Percentiles rank a stretch among this genome's conserved stretches.
phyloP scores from a whole-genome alignment of 2,797 vertebrate species.

The Gephyroberyx darwinii region DNA sequence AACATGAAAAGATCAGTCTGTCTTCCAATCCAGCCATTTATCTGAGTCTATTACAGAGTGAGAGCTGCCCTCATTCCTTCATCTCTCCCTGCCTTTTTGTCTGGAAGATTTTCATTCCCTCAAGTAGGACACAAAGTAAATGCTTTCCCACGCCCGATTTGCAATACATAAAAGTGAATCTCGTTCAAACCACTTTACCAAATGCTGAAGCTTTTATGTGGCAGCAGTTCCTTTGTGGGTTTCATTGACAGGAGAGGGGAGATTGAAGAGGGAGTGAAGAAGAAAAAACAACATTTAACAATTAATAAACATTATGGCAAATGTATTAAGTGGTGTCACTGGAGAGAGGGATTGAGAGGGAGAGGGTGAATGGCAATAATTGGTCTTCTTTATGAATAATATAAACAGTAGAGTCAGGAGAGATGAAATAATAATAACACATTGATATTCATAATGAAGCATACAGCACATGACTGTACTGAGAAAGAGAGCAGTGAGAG shows the following conservation, averaged over 20 bases:
- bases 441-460: constrained; percentile 61
- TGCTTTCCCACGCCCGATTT: constrained; percentile 57
- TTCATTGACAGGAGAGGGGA: constrained; percentile 31
- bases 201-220: constrained; percentile 60
- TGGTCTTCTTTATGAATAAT: constrained; percentile 64
- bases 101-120: constrained; percentile 60
- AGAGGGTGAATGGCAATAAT: constrained; percentile 58
- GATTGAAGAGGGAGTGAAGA: constrained; percentile 29
- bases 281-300: constrained; percentile 35
- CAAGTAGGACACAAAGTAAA: constrained; percentile 68
- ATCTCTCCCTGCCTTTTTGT: constrained; percentile 55
- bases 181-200: constrained; percentile 59
- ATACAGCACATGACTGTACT: constrained; percentile 37
- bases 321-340: constrained; percentile 44
- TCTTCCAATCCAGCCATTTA: constrained; percentile 60
- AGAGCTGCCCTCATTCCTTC: constrained; percentile 66
- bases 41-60: constrained; percentile 51
- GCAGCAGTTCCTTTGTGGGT: constrained; percentile 55
- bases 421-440: constrained; percentile 60
- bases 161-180: constrained; percentile 59
- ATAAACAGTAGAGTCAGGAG: constrained; percentile 50
- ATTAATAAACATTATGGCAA: constrained; percentile 61
- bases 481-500: constrained; percentile 27
- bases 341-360: constrained; percentile 27
- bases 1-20: constrained; percentile 66